These are phyloP conservation scores for Xiphorhynchus erythropygius DNA, from an alignment of 2,797 vertebrate genomes.

Conservation along the genomic window DNA sequence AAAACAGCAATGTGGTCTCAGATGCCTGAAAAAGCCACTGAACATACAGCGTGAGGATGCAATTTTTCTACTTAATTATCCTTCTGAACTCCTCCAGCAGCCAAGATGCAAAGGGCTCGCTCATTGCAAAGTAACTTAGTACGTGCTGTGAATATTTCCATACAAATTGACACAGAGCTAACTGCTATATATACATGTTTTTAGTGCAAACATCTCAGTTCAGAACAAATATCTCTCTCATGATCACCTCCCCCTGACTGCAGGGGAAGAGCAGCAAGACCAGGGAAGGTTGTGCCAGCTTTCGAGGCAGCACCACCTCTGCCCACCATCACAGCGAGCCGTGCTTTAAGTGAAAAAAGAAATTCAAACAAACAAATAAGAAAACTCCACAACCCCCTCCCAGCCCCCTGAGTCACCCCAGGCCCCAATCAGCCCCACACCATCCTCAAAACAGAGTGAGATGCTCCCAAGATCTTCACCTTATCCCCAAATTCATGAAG, in stretches of 20 bases:
- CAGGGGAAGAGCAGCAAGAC: not conserved
- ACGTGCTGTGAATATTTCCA: not conserved
- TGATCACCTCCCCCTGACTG: not conserved
- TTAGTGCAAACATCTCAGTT: not conserved
- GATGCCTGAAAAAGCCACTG: not conserved
- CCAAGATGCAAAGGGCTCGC: accelerated
- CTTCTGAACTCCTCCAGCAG: not conserved
- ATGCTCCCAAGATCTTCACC: not conserved
- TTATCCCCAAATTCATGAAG: accelerated
- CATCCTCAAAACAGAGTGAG: not conserved
- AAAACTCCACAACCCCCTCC: accelerated
- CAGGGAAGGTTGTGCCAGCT: not conserved
- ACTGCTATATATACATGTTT: accelerated
- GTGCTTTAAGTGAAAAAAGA: accelerated
- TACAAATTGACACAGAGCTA: not conserved
- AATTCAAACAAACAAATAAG: accelerated
- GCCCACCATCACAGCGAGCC: accelerated
- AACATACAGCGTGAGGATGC: not conserved
- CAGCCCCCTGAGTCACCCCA: no score
- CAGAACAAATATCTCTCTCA: not conserved
- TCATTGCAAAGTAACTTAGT: not conserved
- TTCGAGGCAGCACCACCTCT: not conserved
- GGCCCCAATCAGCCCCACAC: accelerated
- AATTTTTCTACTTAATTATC: not conserved
- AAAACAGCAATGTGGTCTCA: not conserved